Conservation (phyloP, 2,888 invertebrate species). For the Dynastes tityus region DNA sequence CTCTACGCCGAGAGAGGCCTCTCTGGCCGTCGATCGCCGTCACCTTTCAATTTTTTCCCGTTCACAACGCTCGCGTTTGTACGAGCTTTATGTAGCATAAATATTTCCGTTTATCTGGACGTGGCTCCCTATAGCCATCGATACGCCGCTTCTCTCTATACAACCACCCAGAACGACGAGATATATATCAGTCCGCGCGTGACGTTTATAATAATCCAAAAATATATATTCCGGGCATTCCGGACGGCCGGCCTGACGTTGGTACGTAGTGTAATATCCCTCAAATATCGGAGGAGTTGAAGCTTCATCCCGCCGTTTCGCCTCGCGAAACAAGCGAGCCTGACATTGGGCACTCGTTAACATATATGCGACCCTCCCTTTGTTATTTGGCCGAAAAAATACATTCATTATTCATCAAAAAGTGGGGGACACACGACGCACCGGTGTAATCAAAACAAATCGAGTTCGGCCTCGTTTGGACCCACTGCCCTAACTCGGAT, state of each 20-base stretch:
- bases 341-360: constrained; percentile 61
- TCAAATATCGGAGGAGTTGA: constrained; percentile 12
- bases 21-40: constrained; percentile 12
- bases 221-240: constrained; percentile 61
- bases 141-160: constrained; percentile 55
- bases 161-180: constrained; percentile 57
- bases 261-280: not conserved
- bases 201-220: constrained; percentile 67
- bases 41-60: constrained; percentile 43
- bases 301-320: constrained; percentile 5
- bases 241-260: not conserved
- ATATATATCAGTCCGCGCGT: constrained; percentile 64
- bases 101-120: constrained; percentile 52
- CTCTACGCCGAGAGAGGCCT: not conserved
- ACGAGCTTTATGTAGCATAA: constrained; percentile 50
- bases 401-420: constrained; percentile 67
- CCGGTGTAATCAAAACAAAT: constrained; percentile 67
- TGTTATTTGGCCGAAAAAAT: constrained; percentile 65
- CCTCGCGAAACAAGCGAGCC: constrained; percentile 43
- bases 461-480: constrained; percentile 61
- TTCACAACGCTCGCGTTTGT: not conserved
- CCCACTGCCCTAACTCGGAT: constrained; percentile 63
- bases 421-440: constrained; percentile 64
- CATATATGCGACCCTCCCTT: constrained; percentile 61
- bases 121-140: constrained; percentile 43